Percentiles rank a stretch among this genome's conserved stretches.
Evolutionary conservation across 2,888 invertebrate species (phyloP).

Genomic region (Ormyrus labotus): DNA sequence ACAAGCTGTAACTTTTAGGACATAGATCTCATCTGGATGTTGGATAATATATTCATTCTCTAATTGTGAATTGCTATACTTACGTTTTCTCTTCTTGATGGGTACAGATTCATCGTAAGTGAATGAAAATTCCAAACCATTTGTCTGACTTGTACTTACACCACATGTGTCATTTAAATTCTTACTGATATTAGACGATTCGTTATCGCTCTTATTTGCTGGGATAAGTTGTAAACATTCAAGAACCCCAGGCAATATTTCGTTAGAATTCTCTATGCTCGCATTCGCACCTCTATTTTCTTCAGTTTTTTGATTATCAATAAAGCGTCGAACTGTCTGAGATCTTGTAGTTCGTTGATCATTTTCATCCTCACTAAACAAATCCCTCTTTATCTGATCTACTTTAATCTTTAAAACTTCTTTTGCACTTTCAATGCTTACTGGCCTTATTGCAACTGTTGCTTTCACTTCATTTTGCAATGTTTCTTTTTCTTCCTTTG

Average conservation of each 20-base stretch:
- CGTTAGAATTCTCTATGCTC: not conserved
- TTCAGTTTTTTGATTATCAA: slow-evolving; percentile 49
- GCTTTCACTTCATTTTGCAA: slow-evolving; percentile 14
- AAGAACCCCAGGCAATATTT: slow-evolving; percentile 66
- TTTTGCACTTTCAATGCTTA: slow-evolving; percentile 34
- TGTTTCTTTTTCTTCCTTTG: not conserved
- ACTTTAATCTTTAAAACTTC: slow-evolving; percentile 64
- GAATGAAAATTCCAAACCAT: slow-evolving; percentile 50
- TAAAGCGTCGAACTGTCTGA: slow-evolving; percentile 59
- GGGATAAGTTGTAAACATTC: slow-evolving; percentile 70
- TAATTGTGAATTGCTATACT: slow-evolving; percentile 65
- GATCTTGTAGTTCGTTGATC: slow-evolving; percentile 67
- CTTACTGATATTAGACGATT: slow-evolving; percentile 30
- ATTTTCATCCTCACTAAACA: slow-evolving; percentile 71
- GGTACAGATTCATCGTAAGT: slow-evolving; percentile 64
- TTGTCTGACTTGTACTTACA: slow-evolving; percentile 34
- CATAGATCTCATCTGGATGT: slow-evolving; percentile 29
- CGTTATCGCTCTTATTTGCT: slow-evolving; percentile 62
- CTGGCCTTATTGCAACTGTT: not conserved
- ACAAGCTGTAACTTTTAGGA: slow-evolving; percentile 61
- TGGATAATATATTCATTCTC: slow-evolving; percentile 40
- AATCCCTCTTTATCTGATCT: slow-evolving; percentile 70
- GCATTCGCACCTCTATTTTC: no score
- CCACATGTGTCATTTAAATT: not conserved
- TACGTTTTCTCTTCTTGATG: slow-evolving; percentile 64